Base-by-base conservation (phyloP, 2,113 vertebrate genomes). In the Nycticryphes semicollaris region DNA sequence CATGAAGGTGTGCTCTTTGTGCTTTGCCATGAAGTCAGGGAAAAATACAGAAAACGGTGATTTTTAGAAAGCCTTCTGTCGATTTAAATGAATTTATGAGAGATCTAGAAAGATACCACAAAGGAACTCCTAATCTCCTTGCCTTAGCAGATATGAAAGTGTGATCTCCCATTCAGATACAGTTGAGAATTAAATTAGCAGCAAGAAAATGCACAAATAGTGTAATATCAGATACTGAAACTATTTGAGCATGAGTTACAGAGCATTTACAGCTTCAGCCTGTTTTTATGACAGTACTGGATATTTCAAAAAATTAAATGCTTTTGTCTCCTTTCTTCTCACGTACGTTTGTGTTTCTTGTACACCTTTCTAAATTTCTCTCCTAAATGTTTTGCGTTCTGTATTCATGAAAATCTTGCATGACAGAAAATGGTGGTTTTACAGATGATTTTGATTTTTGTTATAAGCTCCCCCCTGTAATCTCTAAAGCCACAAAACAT, bases 361-460 rank as follows among this genome's bases (percentile, higher is more conserved):
- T 92, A 54, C 37, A 79, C 73, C 39, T 94, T 93, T 89, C 77
- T 81, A 5, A 82, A 81, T 89, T 86, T 90, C 35, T 81, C 8
- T 81, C 43, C 87, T 79, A 90, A 76, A 82, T 79, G 45, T n/a
- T 84, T 95, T 91, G 21, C 76, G 39, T 89, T 94, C 41, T 21
- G 35, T 76, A 76, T 53, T 75, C 17, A 47, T 57, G 27, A 62
- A 89, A 89, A 84, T 93, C 72, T 37, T 69, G 47, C 22, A 22
- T 59, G 54, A 74, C 78, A 90, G 67, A 79, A 94, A 84, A 77
- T 22, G 21, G 37, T 3, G 2, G 10, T 62, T 90, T 66, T 82
- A 30, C 56, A 91, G 45, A 72, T 91, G 39, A 80, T 85, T 94
- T 86, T 80, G 33, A 54, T 86, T 96, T 96, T 93, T 76, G 7